A percentile compares a stretch with the other conserved stretches of the same genome.
Evolutionary conservation across 1,140 invertebrate genomes (phyloP).

Genomic region (Batillaria attramentaria): DNA sequence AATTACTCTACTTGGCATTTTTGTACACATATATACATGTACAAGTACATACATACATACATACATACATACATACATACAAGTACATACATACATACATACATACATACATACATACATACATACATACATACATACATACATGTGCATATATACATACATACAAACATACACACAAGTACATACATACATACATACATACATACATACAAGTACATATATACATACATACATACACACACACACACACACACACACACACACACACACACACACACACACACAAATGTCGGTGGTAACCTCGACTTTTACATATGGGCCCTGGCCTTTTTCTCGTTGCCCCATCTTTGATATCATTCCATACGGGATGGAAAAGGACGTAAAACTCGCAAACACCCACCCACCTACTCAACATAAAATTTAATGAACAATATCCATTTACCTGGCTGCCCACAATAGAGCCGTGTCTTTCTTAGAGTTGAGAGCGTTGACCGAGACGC

Average conservation of each 20-base stretch:
- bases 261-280: conserved; percentile 3
- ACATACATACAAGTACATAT: conserved; percentile 24
- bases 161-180: no score
- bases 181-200: conserved; percentile 16
- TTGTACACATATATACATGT: no score
- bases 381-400: neutral
- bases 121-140: no score
- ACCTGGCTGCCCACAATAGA: conserved; percentile 63
- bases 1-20: neutral
- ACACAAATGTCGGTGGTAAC: no score
- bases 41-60: conserved; percentile 9
- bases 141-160: no score
- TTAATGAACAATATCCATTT: neutral
- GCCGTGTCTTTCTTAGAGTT: conserved; percentile 66
- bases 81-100: conserved; percentile 31
- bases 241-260: conserved; percentile 17
- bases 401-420: neutral
- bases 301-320: no score
- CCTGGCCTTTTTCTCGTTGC: no score
- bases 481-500: conserved; percentile 55
- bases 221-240: conserved; percentile 24
- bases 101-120: conserved; percentile 11
- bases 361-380: no score
- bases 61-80: conserved; percentile 27
- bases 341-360: no score